Evolutionary conservation across 1,140 invertebrate species (phyloP), one percentile per base, ranked within the genome.

Genomic region (Heliconius eleuchia): DNA sequence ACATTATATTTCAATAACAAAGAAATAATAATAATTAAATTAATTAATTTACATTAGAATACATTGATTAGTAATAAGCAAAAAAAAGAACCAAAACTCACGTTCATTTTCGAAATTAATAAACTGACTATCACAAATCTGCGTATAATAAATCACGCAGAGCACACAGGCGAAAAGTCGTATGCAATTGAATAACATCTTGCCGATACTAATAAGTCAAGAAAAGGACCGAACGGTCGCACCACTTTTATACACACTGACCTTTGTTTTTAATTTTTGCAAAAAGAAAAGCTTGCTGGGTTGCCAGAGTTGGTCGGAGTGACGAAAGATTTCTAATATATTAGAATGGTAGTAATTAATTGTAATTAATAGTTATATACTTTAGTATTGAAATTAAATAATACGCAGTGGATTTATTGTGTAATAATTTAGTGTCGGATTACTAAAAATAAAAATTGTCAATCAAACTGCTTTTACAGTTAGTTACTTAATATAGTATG

Each of bases 211-310:
- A 84, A 80, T 81, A 81, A 78, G 78, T 70, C 79, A 83, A 84
- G 85, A 84, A 87, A 85, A 86, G 74, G 78, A 75, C 80, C 78
- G 74, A 42, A 57, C 55, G 74, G 74, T 73, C 80, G 77, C 83
- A 83, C 78, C 81, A 83, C 78, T 80, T 85, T 85, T 84, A 84
- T 86, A 83, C 78, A 84, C 76, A 83, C 84, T 84, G 84, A 79
- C 80, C 80, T 81, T 76, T 78, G 73, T 80, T 86, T 81, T 82
- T 81, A 80, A 27, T 66, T 80, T 84, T 77, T 81, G 71, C 77
- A 83, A 80, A 81, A 84, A 81, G 73, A 81, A 78, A 81, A 78
- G 46, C 42, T 27, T 72, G 78, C 73, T 50, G 74, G 16, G 57
- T 55, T 60, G 42, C 70, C 50, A 66, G 50, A 60, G 37, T 39